Base-by-base conservation (phyloP, 2,113 vertebrate species). In the Ardeotis arabs region DNA sequence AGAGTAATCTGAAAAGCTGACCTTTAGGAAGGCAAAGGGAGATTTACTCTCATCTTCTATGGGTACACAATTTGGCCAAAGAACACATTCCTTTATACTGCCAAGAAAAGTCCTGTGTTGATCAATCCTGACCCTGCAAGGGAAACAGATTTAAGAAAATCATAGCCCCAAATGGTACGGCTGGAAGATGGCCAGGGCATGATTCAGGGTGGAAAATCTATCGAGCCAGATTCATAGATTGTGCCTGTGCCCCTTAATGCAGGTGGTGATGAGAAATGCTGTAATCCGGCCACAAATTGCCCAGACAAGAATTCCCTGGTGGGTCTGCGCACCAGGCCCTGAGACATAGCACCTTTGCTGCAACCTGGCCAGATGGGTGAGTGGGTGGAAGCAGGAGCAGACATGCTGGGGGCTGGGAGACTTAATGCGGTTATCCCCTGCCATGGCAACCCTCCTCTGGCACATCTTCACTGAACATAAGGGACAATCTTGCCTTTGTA, bases 401-500 rank as follows among this genome's bases (percentile, higher is more conserved):
- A 50, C 13, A 12, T 15, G 8, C n/a, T 66, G 23, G 2, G 53
- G 37, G 28, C 23, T 86, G 60, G 55, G 72, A 84, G 31, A 17
- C 3, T 80, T 25, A 15, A 20, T 49, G 60, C n/a, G 80, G 68
- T 56, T 88, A 14, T 49, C 67, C 33, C 68, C 79, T 88, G 44
- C 79, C 78, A 63, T 74, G 59, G 90, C 82, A 93, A 94, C 82
- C 52, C 63, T 96, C 44, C 55, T 47, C 63, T 74, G 90, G 78
- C 82, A 85, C 47, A 47, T 73, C 78, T 81, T 69, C 4, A 2
- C 74, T 66, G 74, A 79, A 31, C 81, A 83, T 49, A 78, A 67
- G 83, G 79, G 44, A 64, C 73, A 84, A 18, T 60, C 60, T 64
- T 93, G 73, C 33, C 47, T 96, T 81, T 90, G 92, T 82, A 49